These are phyloP conservation scores for Galleria mellonella DNA, from an alignment of 1,140 invertebrate genomes.

Conservation along the genomic window DNA sequence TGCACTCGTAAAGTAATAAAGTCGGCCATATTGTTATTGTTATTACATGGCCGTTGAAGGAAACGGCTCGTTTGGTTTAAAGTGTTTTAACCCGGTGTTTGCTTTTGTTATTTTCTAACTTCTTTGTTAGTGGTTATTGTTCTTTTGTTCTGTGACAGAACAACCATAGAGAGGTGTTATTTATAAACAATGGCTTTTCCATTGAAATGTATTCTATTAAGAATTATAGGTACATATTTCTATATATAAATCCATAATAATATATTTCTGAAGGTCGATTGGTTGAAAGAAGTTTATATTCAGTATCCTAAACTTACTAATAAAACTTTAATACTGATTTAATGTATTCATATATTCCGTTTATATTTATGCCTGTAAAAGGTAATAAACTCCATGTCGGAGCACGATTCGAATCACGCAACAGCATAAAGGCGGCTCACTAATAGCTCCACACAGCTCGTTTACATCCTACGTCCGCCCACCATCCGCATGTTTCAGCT, in stretches of 20 bases:
- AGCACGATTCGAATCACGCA: conserved; percentile 30
- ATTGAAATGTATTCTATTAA: conserved; percentile 42
- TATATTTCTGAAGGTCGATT: too few species aligned
- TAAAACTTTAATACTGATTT: background rate
- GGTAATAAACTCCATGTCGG: conserved; percentile 11
- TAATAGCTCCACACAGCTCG: conserved; percentile 23
- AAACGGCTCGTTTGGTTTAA: conserved; percentile 54
- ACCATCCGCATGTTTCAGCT: conserved; percentile 31
- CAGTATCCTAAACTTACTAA: too few species aligned
- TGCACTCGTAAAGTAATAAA: conserved; percentile 15
- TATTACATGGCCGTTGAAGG: conserved; percentile 56
- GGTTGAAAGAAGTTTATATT: conserved; percentile 9
- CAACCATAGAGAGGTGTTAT: conserved; percentile 35
- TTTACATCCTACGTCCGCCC: conserved; percentile 49
- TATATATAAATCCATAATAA: too few species aligned
- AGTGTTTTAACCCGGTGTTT: conserved; percentile 32
- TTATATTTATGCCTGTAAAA: conserved; percentile 37
- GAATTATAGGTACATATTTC: conserved; percentile 4
- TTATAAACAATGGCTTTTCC: conserved; percentile 66
- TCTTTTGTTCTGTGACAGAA: conserved; percentile 58
- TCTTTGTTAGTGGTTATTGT: conserved; percentile 59
- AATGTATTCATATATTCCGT: conserved; percentile 17
- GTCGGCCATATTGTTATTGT: conserved; percentile 53
- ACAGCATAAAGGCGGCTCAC: conserved; percentile 38
- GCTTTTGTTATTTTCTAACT: conserved; percentile 66